Percentiles rank a stretch among this genome's conserved stretches.
phyloP scores from a whole-genome alignment of 2,113 vertebrate genomes.

The Guaruba guarouba region DNA sequence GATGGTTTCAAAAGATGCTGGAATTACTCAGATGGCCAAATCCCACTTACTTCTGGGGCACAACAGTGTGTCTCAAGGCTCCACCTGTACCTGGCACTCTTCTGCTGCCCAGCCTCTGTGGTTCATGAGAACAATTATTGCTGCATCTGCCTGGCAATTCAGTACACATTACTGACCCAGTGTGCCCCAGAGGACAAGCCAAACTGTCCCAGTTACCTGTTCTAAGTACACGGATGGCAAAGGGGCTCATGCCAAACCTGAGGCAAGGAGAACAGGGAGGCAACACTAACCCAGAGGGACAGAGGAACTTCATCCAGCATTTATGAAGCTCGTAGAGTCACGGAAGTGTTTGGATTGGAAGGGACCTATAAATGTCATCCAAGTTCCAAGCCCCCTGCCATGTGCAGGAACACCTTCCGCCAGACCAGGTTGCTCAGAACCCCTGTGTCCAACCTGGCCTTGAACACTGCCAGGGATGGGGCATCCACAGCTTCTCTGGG shows the following conservation, averaged over 20 bases:
- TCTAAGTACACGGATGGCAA: not conserved
- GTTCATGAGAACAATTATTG: not conserved
- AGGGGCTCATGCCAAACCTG: not conserved
- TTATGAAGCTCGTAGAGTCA: not conserved
- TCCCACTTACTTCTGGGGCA: not conserved
- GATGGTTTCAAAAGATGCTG: not conserved
- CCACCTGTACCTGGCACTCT: not conserved
- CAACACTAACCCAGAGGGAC: not conserved
- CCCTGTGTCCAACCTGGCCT: not conserved
- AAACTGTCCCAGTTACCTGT: not conserved
- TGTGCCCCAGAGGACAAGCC: not conserved
- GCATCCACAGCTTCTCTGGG: not conserved
- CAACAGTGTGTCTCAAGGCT: not conserved
- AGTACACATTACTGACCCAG: not conserved
- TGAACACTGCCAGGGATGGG: not conserved
- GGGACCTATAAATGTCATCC: not conserved
- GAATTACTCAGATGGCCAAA: not conserved
- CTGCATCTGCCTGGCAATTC: not conserved
- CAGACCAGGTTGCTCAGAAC: not conserved
- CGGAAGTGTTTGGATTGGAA: not conserved
- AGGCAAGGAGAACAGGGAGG: not conserved
- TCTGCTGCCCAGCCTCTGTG: not conserved
- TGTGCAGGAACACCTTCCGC: not conserved
- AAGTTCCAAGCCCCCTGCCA: not conserved
- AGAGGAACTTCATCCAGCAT: not conserved